A percentile compares a stretch with the other conserved stretches of the same genome.
Evolutionary conservation across 2,888 invertebrate genomes (phyloP).

Genomic region (Campopleginae sp.): DNA sequence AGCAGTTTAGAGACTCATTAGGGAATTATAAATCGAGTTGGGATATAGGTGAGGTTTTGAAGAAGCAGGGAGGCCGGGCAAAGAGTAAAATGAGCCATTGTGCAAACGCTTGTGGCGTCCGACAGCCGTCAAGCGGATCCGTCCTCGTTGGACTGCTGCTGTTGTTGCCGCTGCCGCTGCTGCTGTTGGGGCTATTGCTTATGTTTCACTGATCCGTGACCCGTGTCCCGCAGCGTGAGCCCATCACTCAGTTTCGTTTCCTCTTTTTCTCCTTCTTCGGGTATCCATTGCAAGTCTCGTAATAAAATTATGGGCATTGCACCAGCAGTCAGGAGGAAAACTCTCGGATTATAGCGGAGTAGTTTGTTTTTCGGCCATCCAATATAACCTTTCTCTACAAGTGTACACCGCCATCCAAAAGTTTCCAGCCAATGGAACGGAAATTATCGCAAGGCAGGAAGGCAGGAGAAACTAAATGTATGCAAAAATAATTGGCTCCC

Average conservation of each 20-base stretch:
- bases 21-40: conserved; percentile 33
- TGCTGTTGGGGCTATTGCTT: conserved; percentile 59
- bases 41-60: background rate
- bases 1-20: conserved; percentile 19
- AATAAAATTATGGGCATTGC: conserved; percentile 64
- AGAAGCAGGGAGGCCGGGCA: background rate
- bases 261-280: conserved; percentile 20
- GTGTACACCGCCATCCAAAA: background rate
- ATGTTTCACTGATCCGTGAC: conserved; percentile 57
- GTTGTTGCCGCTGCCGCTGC: conserved; percentile 53
- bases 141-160: conserved; percentile 54
- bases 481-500: too few relatives aligned
- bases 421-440: background rate
- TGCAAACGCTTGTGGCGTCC: conserved; percentile 59
- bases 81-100: conserved; percentile 33
- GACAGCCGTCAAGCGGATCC: conserved; percentile 67
- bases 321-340: conserved; percentile 67
- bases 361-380: conserved; percentile 46
- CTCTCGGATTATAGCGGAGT: conserved; percentile 43
- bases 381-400: conserved; percentile 6
- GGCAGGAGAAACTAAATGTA: too few relatives aligned
- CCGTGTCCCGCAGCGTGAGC: conserved; percentile 55
- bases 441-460: too few relatives aligned
- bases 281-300: conserved; percentile 60
- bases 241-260: conserved; percentile 39